Evolutionary conservation across 2,113 vertebrate genomes (phyloP).

Genomic region (Helogale parvula): DNA sequence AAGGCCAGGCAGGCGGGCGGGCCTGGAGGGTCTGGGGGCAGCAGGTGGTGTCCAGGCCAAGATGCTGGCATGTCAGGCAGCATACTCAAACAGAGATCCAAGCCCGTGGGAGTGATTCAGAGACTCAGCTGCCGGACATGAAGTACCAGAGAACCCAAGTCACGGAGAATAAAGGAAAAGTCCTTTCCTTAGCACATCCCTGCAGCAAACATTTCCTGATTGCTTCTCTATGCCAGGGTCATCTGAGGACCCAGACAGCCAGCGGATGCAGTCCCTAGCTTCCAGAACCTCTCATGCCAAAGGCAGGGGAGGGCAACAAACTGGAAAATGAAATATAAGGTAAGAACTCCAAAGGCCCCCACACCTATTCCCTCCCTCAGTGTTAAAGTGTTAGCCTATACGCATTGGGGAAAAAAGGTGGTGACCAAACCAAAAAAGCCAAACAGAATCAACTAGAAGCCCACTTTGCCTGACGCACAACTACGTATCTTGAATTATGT

Average conservation of each 20-base stretch:
- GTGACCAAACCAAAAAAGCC: not conserved
- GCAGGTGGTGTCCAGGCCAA: too few species aligned
- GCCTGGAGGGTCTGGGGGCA: not conserved
- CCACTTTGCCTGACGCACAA: fast-evolving
- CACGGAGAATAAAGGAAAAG: not conserved
- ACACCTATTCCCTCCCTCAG: not conserved
- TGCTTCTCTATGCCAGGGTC: not conserved
- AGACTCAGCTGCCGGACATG: fast-evolving
- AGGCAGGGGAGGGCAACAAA: not conserved
- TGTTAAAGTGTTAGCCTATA: not conserved
- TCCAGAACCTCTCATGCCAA: not conserved
- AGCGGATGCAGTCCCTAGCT: not conserved
- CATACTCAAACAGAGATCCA: not conserved
- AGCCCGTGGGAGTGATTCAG: not conserved
- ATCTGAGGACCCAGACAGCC: not conserved
- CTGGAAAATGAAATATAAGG: not conserved
- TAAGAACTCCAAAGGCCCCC: not conserved
- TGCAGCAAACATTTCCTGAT: not conserved
- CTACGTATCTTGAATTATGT: fast-evolving
- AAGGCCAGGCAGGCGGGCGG: too few species aligned
- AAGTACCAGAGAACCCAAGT: not conserved
- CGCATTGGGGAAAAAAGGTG: not conserved
- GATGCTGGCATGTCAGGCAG: not conserved
- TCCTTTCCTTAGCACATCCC: too few species aligned
- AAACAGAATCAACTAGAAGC: not conserved